Conservation (phyloP, 2,797 vertebrate species). For the Xerus rutilus region DNA sequence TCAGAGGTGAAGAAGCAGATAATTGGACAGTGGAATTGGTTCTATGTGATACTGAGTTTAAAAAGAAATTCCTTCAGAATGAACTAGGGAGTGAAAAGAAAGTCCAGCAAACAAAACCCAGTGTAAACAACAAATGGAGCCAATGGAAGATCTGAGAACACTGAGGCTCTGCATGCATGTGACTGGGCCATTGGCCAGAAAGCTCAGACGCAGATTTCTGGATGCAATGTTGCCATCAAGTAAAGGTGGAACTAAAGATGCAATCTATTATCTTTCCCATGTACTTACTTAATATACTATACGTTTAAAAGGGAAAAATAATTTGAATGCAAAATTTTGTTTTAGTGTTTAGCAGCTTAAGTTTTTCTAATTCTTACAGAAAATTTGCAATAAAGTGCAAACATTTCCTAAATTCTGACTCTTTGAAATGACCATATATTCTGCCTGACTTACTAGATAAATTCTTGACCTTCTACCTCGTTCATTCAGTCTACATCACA, state of each 20-base stretch:
- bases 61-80: constrained; percentile 37
- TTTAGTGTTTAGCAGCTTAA: not conserved
- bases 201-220: not conserved
- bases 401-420: not conserved
- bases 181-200: not conserved
- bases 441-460: not conserved
- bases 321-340: not conserved
- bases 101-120: constrained; percentile 16
- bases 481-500: not conserved
- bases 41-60: not conserved
- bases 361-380: not conserved
- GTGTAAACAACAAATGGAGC: not conserved
- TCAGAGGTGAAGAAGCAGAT: constrained; percentile 7
- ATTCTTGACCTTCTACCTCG: not conserved
- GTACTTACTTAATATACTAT: not conserved
- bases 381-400: not conserved
- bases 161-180: accelerated
- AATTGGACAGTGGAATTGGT: constrained; percentile 27
- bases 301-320: not conserved
- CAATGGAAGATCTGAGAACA: not conserved
- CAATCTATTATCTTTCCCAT: not conserved
- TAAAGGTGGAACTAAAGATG: not conserved
- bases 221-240: not conserved
- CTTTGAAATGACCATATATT: not conserved
- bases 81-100: constrained; percentile 33